Percentiles rank a stretch among this genome's conserved stretches.
phyloP scores from a whole-genome alignment of 1,140 invertebrate genomes.

The Zophobas atratus region DNA sequence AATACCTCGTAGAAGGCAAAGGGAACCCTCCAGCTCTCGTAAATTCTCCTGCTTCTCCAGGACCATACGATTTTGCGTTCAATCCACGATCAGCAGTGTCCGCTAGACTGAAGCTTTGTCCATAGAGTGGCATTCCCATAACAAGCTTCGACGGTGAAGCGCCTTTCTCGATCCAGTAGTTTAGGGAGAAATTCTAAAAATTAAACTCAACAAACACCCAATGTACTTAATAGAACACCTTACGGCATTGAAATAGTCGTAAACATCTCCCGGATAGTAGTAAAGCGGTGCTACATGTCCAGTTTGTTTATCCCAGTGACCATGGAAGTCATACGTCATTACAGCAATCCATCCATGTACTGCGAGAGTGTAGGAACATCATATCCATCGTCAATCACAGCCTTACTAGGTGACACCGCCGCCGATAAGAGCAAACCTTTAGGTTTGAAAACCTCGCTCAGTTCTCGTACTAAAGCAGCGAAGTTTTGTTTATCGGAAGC shows the following conservation, averaged over 20 bases:
- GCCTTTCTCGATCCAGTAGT: conserved; percentile 86
- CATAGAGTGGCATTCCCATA: conserved; percentile 88
- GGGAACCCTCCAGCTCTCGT: conserved; percentile 85
- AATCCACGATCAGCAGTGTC: conserved; percentile 73
- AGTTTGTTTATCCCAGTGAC: conserved; percentile 91
- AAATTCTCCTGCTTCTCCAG: conserved; percentile 84
- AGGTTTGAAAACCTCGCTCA: conserved; percentile 80
- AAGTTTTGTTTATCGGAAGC: conserved; percentile 84
- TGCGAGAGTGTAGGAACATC: conserved; percentile 79
- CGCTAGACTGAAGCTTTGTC: conserved; percentile 84
- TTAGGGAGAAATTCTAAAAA: conserved; percentile 83
- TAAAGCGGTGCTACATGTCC: conserved; percentile 90
- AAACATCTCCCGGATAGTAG: conserved; percentile 79
- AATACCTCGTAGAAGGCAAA: conserved; percentile 88
- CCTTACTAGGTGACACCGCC: conserved; percentile 88
- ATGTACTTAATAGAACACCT: conserved; percentile 33
- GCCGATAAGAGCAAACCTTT: conserved; percentile 82
- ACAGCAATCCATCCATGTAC: conserved; percentile 92
- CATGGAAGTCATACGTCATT: conserved; percentile 93
- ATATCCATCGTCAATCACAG: conserved; percentile 85
- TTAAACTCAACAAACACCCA: background rate
- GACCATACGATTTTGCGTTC: conserved; percentile 78
- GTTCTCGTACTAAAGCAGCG: conserved; percentile 78
- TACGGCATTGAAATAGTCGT: conserved; percentile 84
- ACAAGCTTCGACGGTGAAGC: conserved; percentile 81